Evolutionary conservation across 2,113 vertebrate genomes (phyloP).

Genomic region (Pseudorectes ferrugineus): DNA sequence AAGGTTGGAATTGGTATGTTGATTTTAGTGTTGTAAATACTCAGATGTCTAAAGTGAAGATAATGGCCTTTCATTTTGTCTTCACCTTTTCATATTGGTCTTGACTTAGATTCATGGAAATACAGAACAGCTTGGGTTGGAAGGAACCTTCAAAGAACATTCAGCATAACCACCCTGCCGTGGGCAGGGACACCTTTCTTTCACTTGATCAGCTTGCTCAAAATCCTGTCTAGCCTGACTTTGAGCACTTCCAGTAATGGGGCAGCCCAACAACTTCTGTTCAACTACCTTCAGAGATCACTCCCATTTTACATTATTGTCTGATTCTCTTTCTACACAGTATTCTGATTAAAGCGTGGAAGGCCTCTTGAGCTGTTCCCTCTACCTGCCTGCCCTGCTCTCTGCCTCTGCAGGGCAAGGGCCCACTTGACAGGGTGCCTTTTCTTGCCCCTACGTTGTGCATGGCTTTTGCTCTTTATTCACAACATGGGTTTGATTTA

Average conservation of each 20-base stretch:
- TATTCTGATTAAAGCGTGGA: neutral
- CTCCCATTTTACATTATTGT: neutral
- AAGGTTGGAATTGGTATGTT: neutral
- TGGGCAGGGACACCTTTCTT: neutral
- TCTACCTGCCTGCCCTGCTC: neutral
- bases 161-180: neutral
- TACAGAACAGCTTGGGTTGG: neutral
- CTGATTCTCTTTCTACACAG: neutral
- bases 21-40: neutral
- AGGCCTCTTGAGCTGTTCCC: neutral
- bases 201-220: neutral
- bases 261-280: neutral
- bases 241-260: neutral
- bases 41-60: neutral
- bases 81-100: neutral
- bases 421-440: neutral
- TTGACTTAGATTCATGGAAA: neutral
- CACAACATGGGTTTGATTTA: neutral
- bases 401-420: neutral
- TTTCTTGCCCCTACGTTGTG: neutral
- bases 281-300: neutral
- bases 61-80: neutral
- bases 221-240: neutral
- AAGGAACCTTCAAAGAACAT: neutral
- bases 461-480: neutral